A percentile compares a stretch with the other conserved stretches of the same genome.
These are phyloP conservation scores for Chalcis sispes DNA, from an alignment of 2,888 invertebrate genomes.

Conservation along the genomic window DNA sequence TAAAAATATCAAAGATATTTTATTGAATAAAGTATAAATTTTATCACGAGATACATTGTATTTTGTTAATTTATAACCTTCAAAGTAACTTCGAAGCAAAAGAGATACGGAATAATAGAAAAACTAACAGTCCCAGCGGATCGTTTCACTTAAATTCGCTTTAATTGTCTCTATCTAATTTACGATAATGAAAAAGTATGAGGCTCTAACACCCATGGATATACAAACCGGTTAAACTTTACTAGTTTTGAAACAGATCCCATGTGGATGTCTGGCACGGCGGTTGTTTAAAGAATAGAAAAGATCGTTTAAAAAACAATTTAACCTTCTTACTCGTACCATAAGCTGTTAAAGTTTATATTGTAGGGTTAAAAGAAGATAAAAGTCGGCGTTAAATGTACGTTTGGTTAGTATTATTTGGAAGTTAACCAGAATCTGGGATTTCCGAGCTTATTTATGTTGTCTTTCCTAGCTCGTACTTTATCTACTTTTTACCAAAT, in stretches of 20 bases:
- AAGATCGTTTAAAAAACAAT: conserved; percentile 20
- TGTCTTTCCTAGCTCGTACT: background rate
- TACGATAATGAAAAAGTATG: background rate
- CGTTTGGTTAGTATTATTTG: background rate
- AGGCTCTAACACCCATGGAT: background rate
- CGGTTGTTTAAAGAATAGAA: conserved; percentile 7
- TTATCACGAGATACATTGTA: too few species aligned
- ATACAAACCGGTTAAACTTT: too few species aligned
- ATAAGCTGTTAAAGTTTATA: background rate
- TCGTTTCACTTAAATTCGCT: too few species aligned
- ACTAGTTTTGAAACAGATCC: too few species aligned
- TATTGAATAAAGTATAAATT: too few species aligned
- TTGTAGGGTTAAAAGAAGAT: conserved; percentile 1
- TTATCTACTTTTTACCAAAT: background rate
- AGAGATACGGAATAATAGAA: too few species aligned
- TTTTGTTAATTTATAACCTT: too few species aligned
- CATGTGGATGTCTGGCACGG: conserved; percentile 5
- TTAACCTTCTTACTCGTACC: conserved; percentile 14
- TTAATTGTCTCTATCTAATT: too few species aligned
- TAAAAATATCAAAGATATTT: too few species aligned
- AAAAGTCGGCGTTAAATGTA: background rate
- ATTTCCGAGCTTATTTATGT: background rate
- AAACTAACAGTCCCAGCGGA: too few species aligned
- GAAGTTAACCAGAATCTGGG: background rate
- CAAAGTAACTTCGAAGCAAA: too few species aligned